Evolutionary conservation across 2,888 invertebrate species (phyloP).

Genomic region (Timandra comae): DNA sequence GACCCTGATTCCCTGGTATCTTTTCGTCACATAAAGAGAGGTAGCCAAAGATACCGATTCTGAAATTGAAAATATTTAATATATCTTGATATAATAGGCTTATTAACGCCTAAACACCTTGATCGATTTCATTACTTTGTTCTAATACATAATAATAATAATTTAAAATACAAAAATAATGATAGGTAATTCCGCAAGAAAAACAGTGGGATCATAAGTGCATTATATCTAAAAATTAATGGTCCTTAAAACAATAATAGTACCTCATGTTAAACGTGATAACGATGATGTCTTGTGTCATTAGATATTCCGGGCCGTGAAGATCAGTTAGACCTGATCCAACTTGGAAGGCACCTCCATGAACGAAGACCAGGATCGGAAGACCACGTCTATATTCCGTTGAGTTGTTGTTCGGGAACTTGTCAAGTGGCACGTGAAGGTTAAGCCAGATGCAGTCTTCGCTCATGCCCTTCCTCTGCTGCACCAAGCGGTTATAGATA

Average conservation of each 20-base stretch:
- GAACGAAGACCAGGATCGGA: constrained; percentile 26
- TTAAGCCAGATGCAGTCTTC: constrained; percentile 37
- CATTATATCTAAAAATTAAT: no score
- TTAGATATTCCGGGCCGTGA: constrained; percentile 24
- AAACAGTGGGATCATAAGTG: no score
- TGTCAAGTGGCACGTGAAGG: constrained; percentile 27
- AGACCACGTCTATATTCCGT: constrained; percentile 1
- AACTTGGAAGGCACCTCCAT: constrained; percentile 45
- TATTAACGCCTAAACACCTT: no score
- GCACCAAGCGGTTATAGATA: constrained; percentile 23
- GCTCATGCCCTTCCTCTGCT: constrained; percentile 20
- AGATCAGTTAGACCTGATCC: constrained; percentile 22
- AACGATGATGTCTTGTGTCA: constrained; percentile 18
- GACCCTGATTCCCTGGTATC: constrained; percentile 38
- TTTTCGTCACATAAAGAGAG: constrained; percentile 31
- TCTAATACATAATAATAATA: no score
- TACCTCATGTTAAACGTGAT: constrained; percentile 21
- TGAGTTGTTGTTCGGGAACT: constrained; percentile 3
- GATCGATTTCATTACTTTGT: no score
- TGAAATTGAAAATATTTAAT: no score
- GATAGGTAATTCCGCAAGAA: no score
- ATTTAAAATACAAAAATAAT: no score
- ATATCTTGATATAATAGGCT: no score
- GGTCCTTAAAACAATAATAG: no score
- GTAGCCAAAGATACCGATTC: constrained; percentile 36